These are phyloP conservation scores for Frankliniella intonsa DNA, from an alignment of 2,888 invertebrate genomes.

Conservation along the genomic window DNA sequence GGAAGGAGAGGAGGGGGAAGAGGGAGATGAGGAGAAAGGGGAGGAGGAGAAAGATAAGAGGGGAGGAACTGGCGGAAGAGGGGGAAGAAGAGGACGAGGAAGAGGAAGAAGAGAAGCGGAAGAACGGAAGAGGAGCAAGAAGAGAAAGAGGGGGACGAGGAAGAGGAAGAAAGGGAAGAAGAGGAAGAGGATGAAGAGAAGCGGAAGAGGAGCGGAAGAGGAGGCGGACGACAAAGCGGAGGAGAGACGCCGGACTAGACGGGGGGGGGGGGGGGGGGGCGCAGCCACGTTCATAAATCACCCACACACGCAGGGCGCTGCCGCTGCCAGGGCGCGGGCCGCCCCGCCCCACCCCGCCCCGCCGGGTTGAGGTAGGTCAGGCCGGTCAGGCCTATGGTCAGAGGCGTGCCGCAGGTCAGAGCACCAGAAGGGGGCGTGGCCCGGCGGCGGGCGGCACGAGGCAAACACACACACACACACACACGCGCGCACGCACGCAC, in stretches of 20 bases:
- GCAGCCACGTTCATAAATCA: background rate
- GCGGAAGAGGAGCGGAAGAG: background rate
- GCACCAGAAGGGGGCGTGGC: no score
- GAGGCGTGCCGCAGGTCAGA: no score
- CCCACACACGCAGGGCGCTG: no score
- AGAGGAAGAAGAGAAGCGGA: background rate
- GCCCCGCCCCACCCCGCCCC: background rate
- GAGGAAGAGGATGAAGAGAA: background rate
- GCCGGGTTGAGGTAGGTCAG: background rate
- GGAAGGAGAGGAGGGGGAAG: background rate
- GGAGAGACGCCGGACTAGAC: background rate
- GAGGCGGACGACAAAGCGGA: background rate
- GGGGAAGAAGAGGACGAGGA: background rate
- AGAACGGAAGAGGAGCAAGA: no score
- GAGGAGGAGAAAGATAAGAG: background rate
- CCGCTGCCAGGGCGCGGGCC: background rate
- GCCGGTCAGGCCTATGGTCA: no score
- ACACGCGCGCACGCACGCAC: no score
- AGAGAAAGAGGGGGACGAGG: no score
- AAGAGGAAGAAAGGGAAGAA: no score
- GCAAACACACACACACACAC: no score
- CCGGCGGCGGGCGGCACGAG: no score
- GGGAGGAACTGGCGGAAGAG: background rate
- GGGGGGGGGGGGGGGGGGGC: background rate
- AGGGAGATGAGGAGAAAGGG: no score